phyloP scores from a whole-genome alignment of 2,113 vertebrate genomes.

The Cinclus cinclus region DNA sequence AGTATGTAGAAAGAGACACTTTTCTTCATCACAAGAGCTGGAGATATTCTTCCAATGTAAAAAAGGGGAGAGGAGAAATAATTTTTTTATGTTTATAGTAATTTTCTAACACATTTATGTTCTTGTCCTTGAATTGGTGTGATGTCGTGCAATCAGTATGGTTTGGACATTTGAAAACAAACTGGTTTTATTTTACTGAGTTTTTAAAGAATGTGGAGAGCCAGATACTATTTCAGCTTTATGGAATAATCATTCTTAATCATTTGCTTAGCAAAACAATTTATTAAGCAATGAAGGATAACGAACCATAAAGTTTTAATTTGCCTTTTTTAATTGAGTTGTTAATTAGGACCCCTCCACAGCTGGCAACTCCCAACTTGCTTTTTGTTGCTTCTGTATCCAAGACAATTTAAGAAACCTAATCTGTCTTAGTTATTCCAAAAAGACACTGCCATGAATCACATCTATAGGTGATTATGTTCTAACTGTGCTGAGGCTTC shows the following conservation, averaged over 20 bases:
- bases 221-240: slow-evolving; percentile 52
- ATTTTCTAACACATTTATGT: not conserved
- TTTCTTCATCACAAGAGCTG: not conserved
- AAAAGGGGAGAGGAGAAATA: not conserved
- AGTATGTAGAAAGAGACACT: not conserved
- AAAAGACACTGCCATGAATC: slow-evolving; percentile 74
- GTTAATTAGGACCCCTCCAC: slow-evolving; percentile 79
- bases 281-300: slow-evolving; percentile 78
- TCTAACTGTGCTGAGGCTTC: slow-evolving; percentile 67
- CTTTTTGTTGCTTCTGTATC: slow-evolving; percentile 70
- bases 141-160: not conserved
- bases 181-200: not conserved
- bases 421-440: slow-evolving; percentile 72
- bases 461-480: slow-evolving; percentile 77
- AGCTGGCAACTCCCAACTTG: slow-evolving; percentile 69
- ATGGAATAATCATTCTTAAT: slow-evolving; percentile 75
- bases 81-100: not conserved
- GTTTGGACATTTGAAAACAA: not conserved
- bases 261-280: slow-evolving; percentile 76
- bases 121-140: not conserved
- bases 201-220: slow-evolving; percentile 33
- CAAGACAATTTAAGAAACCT: slow-evolving; percentile 63
- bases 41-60: not conserved
- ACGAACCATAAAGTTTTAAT: slow-evolving; percentile 80
- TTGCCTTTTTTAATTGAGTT: slow-evolving; percentile 85